Conservation (phyloP, 1,140 invertebrate species). For the Arion vulgaris region DNA sequence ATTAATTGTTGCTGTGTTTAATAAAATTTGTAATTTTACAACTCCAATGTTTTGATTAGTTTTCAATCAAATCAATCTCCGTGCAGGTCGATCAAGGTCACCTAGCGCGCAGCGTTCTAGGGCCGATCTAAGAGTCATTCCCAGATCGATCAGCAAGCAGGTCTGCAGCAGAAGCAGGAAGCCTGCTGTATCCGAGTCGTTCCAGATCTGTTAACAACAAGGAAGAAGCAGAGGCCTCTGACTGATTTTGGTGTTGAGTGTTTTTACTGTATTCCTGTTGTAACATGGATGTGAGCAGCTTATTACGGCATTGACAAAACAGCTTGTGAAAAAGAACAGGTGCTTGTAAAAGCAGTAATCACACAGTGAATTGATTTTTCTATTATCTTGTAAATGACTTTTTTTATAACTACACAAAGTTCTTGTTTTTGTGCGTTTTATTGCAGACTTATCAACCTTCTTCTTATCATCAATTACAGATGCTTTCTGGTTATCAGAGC, state of each 20-base stretch:
- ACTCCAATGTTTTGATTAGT: too few relatives aligned
- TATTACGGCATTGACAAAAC: constrained; percentile 47
- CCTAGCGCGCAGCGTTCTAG: constrained; percentile 59
- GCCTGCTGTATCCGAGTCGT: constrained; percentile 37
- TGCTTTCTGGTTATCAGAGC: too few relatives aligned
- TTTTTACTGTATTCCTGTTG: background rate
- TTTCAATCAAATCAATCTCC: too few relatives aligned
- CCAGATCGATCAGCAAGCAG: constrained; percentile 73
- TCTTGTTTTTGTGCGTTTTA: too few relatives aligned
- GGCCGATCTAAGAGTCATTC: constrained; percentile 73
- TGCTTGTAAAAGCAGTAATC: constrained; percentile 23
- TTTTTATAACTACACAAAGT: too few relatives aligned
- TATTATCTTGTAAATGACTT: background rate
- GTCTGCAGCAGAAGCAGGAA: constrained; percentile 55
- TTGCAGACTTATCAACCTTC: too few relatives aligned
- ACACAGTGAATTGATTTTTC: background rate
- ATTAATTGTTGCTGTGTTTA: too few relatives aligned
- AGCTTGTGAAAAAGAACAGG: constrained; percentile 30
- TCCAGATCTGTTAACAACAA: constrained; percentile 26
- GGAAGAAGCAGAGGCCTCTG: constrained; percentile 27
- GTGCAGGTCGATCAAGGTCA: constrained; percentile 68
- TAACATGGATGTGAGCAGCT: constrained; percentile 71
- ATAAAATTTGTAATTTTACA: too few relatives aligned
- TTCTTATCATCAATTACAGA: too few relatives aligned
- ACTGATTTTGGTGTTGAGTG: constrained; percentile 22